Base-by-base conservation (phyloP, 2,888 invertebrate genomes). In the Alsophila aescularia region DNA sequence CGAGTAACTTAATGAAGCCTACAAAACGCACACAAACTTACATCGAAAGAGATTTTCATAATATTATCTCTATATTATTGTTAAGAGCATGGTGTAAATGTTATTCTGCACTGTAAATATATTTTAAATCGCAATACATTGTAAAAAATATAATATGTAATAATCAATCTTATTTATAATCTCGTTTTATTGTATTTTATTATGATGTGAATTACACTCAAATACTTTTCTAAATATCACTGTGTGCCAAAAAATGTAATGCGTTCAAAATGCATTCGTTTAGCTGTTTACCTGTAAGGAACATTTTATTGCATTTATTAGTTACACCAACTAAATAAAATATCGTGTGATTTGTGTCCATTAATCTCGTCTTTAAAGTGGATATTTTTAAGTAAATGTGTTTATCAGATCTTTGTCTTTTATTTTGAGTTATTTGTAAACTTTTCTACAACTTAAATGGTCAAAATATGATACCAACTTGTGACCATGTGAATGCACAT, bases 21-120 rank as follows among this genome's bases (percentile, higher is more conserved):
- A 27, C 6, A 48, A 45, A 32, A 52, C 69, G 64, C 69, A 67
- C 67, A 69, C 52, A 51, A 54, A 50, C 54, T 54, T 49, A 55
- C 63, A 66, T 67, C 64, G 57, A 64, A 67, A 59, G 60, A 52
- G 66, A 64, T 64, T 64, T 62, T n/a, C 2, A 35, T 35, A 9
- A 0, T 35, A 15, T 15, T 15, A 15, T 15, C 4, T 15, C 9
- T 2, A 2, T 15, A 15, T 15, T 15, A 34, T 47, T 47, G 39
- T 41, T 27, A 35, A 39, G 13, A 37, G 41, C 50, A 1, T 39
- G 18, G 37, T 42, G 14, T 51, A 29, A 50, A 47, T 45, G 32
- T 52, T 58, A 35, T 54, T 9, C 24, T 43, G 59, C 60, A 59
- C 62, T 64, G 62, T 66, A 59, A 53, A 59, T 62, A 52, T 35